Conservation (phyloP, 2,113 vertebrate genomes). For the Himantopus leucocephalus region DNA sequence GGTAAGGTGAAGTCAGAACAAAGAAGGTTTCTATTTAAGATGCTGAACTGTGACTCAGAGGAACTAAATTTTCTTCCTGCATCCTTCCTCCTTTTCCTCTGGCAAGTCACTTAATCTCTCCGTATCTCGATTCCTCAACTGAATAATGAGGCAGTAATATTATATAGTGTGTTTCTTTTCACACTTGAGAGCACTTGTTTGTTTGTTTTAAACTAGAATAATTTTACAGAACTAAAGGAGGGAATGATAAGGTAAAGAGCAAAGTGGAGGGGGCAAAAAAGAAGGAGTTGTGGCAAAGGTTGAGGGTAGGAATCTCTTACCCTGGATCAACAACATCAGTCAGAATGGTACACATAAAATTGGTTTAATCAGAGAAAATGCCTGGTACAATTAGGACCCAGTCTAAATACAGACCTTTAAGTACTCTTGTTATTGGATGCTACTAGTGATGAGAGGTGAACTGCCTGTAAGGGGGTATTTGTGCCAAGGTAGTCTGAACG, state of each 20-base stretch:
- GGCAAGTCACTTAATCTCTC: slow-evolving; percentile 2
- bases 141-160: slow-evolving; percentile 18
- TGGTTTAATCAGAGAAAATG: not conserved
- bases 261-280: not conserved
- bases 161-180: not conserved
- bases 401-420: not conserved
- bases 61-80: slow-evolving; percentile 15
- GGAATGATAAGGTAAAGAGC: not conserved
- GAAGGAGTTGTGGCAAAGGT: not conserved
- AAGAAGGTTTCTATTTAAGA: slow-evolving; percentile 19
- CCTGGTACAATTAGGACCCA: not conserved
- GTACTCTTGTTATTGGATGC: not conserved
- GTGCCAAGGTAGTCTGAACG: not conserved
- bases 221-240: not conserved
- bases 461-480: not conserved
- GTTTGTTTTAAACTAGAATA: not conserved
- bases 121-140: not conserved
- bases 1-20: slow-evolving; percentile 31
- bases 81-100: slow-evolving; percentile 24
- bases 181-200: not conserved
- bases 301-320: not conserved
- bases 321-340: not conserved
- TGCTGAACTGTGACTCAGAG: slow-evolving; percentile 32
- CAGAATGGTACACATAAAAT: not conserved
- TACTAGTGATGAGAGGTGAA: not conserved